These are phyloP conservation scores for Hydropotes inermis DNA, from an alignment of 2,113 vertebrate genomes.

Conservation along the genomic window DNA sequence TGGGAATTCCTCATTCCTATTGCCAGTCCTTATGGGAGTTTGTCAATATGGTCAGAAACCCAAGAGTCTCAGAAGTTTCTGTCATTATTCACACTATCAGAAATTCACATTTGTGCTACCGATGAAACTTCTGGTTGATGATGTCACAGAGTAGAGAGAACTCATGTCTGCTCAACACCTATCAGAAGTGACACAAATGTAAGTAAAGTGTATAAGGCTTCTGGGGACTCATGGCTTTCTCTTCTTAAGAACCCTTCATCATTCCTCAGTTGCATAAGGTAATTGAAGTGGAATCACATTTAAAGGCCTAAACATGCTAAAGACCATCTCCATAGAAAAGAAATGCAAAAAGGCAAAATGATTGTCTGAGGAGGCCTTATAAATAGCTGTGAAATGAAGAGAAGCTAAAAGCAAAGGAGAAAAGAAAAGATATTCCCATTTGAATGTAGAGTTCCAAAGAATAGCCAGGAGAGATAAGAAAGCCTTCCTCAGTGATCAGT, in stretches of 20 bases:
- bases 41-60: neutral
- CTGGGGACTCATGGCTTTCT: neutral
- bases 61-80: neutral
- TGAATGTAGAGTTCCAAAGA: no score
- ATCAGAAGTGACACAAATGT: rapidly evolving
- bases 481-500: no score
- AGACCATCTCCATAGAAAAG: no score
- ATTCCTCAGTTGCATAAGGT: neutral
- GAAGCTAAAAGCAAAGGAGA: no score
- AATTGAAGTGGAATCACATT: neutral
- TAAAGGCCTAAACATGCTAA: neutral
- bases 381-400: no score
- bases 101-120: neutral
- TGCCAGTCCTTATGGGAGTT: neutral
- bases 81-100: neutral
- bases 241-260: neutral
- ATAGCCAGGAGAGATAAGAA: no score
- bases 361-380: no score
- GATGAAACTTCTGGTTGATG: neutral
- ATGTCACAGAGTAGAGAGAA: neutral
- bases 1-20: neutral
- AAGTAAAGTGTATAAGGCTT: neutral
- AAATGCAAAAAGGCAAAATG: no score
- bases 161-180: neutral
- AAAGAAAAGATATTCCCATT: no score